A percentile compares a stretch with the other conserved stretches of the same genome.
These are phyloP conservation scores for Tenualosa thibaudeaui DNA, from an alignment of 2,797 vertebrate genomes.

Conservation along the genomic window DNA sequence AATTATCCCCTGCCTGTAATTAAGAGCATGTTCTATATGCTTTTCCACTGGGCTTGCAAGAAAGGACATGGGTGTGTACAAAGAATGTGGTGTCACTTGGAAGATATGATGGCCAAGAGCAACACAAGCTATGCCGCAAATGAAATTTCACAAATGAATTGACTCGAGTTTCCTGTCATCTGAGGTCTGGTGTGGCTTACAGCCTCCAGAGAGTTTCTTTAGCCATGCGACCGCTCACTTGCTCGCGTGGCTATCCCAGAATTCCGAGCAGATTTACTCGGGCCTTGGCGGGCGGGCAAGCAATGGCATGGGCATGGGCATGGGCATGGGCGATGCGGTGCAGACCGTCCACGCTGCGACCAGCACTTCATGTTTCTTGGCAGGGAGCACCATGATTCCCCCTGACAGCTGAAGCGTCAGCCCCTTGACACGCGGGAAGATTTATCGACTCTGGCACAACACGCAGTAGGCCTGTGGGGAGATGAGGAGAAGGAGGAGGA, in stretches of 20 bases:
- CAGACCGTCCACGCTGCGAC: conserved; percentile 52
- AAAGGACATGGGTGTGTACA: conserved; percentile 58
- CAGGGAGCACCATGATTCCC: conserved; percentile 79
- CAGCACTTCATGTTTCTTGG: conserved; percentile 74
- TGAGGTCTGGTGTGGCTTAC: conserved; percentile 59
- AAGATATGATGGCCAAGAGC: background rate
- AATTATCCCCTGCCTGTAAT: background rate
- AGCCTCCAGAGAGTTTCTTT: conserved; percentile 55
- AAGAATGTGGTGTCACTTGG: background rate
- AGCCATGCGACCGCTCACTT: conserved; percentile 28
- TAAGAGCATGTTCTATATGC: background rate
- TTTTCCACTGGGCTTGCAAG: conserved; percentile 62
- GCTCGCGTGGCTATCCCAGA: background rate
- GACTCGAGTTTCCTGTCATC: conserved; percentile 24
- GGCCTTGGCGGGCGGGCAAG: background rate
- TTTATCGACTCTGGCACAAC: conserved; percentile 77
- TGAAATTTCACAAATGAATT: background rate
- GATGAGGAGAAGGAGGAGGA: conserved; percentile 55
- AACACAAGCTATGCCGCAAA: background rate
- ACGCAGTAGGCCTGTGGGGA: conserved; percentile 74
- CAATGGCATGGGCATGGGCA: background rate
- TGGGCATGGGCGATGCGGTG: background rate
- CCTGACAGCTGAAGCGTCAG: conserved; percentile 90
- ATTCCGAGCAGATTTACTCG: background rate
- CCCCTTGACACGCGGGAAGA: conserved; percentile 79